Evolutionary conservation across 2,888 invertebrate species (phyloP).

Genomic region (Chalcosyrphus nemorum): DNA sequence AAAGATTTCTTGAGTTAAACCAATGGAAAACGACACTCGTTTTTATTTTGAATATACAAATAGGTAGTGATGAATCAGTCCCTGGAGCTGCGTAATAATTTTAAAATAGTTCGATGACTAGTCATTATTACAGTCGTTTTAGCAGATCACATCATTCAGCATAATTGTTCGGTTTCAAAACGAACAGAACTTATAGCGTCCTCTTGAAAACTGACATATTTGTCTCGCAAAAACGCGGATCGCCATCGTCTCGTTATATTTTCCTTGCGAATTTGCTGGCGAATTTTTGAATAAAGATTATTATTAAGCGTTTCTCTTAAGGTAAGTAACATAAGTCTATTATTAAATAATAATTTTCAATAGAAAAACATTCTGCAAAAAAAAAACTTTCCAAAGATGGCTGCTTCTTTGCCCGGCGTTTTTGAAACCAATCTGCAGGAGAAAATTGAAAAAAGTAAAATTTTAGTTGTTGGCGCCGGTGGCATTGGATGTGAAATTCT

Average conservation of each 20-base stretch:
- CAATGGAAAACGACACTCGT: too few relatives aligned
- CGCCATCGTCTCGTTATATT: not conserved
- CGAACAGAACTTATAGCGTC: constrained; percentile 57
- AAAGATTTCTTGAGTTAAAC: too few relatives aligned
- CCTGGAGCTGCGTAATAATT: too few relatives aligned
- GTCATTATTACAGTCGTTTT: not conserved
- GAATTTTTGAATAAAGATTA: not conserved
- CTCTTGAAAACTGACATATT: constrained; percentile 12
- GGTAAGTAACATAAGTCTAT: not conserved
- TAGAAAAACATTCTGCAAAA: not conserved
- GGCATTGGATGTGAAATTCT: constrained; percentile 99
- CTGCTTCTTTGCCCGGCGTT: constrained; percentile 86
- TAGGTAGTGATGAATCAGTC: too few relatives aligned
- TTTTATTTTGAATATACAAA: too few relatives aligned
- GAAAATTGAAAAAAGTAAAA: constrained; percentile 87
- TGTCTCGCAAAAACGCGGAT: constrained; percentile 30
- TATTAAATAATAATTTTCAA: not conserved
- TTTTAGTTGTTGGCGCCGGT: constrained; percentile 97
- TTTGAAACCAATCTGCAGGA: constrained; percentile 86
- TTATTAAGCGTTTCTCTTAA: not conserved
- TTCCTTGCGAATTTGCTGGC: not conserved
- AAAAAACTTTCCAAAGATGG: constrained; percentile 83
- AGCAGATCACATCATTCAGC: not conserved
- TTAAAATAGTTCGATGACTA: not conserved
- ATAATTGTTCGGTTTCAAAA: not conserved